Percentiles rank a stretch among this genome's conserved stretches.
Evolutionary conservation across 2,888 invertebrate species (phyloP).

Genomic region (Platycheirus rosarum): DNA sequence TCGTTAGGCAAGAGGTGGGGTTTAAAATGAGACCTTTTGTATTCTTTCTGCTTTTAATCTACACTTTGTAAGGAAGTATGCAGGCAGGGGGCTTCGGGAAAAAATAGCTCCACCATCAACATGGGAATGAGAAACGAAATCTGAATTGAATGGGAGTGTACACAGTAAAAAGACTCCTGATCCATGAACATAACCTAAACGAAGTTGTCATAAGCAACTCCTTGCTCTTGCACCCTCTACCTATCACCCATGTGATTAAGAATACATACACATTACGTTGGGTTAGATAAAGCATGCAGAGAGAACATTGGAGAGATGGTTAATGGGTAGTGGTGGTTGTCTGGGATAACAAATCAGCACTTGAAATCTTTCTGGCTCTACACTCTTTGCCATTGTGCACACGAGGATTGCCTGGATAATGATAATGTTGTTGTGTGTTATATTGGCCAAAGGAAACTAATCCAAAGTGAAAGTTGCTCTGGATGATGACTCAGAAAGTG

Average conservation of each 20-base stretch:
- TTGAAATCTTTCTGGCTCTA: constrained; percentile 55
- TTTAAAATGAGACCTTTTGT: constrained; percentile 30
- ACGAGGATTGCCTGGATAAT: constrained; percentile 55
- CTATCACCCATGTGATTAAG: constrained; percentile 65
- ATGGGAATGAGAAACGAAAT: constrained; percentile 37
- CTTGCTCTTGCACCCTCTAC: neutral
- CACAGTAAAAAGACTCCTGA: constrained; percentile 49
- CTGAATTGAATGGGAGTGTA: constrained; percentile 54
- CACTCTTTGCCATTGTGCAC: constrained; percentile 37
- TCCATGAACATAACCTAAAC: constrained; percentile 71
- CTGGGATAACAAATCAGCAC: constrained; percentile 70
- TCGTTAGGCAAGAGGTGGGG: neutral
- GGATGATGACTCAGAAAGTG: constrained; percentile 44
- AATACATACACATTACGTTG: constrained; percentile 21
- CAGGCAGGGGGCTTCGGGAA: neutral
- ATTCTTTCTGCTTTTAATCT: constrained; percentile 7
- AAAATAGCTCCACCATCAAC: constrained; percentile 13
- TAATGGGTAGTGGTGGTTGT: constrained; percentile 40
- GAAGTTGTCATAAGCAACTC: constrained; percentile 71
- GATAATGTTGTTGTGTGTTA: constrained; percentile 46
- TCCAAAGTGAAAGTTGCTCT: constrained; percentile 75
- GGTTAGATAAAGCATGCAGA: neutral
- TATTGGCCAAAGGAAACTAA: constrained; percentile 60
- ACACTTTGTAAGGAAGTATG: neutral
- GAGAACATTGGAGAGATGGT: neutral